Percentiles rank a stretch among this genome's conserved stretches.
Evolutionary conservation across 1,140 invertebrate genomes (phyloP).

Genomic region (Bombyx mandarina): DNA sequence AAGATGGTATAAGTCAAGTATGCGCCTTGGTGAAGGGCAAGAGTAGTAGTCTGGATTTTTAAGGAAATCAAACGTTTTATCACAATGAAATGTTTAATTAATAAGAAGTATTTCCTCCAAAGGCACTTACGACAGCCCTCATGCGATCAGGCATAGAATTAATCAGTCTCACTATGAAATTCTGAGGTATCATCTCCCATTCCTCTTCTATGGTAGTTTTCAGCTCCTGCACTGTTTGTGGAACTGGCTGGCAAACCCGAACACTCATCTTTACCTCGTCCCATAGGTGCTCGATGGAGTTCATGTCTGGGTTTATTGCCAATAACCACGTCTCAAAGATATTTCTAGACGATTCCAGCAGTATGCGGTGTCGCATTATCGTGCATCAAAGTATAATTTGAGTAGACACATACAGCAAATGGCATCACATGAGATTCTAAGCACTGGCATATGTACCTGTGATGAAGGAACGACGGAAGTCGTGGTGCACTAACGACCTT

Average conservation of each 20-base stretch:
- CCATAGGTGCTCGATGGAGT: slow-evolving; percentile 14
- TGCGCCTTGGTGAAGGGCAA: too few relatives aligned
- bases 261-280: slow-evolving; percentile 13
- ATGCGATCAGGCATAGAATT: slow-evolving; percentile 1
- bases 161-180: too few relatives aligned
- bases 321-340: slow-evolving; percentile 11
- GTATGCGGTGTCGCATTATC: slow-evolving; percentile 17
- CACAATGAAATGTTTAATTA: background rate
- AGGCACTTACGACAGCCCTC: slow-evolving; percentile 16
- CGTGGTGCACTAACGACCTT: too few relatives aligned
- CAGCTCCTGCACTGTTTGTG: slow-evolving; percentile 9
- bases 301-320: slow-evolving; percentile 7
- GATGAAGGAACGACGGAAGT: too few relatives aligned
- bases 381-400: too few relatives aligned
- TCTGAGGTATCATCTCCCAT: slow-evolving; percentile 7
- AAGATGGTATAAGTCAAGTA: too few relatives aligned
- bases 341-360: slow-evolving; percentile 8
- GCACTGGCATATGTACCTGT: too few relatives aligned
- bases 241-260: slow-evolving; percentile 3
- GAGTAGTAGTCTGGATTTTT: too few relatives aligned
- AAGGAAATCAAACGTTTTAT: too few relatives aligned
- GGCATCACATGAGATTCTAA: too few relatives aligned
- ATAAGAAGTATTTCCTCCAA: slow-evolving; percentile 11
- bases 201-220: slow-evolving; percentile 14
- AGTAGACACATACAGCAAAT: too few relatives aligned